Evolutionary conservation across 2,888 invertebrate species (phyloP).

Genomic region (Thymelicus sylvestris): DNA sequence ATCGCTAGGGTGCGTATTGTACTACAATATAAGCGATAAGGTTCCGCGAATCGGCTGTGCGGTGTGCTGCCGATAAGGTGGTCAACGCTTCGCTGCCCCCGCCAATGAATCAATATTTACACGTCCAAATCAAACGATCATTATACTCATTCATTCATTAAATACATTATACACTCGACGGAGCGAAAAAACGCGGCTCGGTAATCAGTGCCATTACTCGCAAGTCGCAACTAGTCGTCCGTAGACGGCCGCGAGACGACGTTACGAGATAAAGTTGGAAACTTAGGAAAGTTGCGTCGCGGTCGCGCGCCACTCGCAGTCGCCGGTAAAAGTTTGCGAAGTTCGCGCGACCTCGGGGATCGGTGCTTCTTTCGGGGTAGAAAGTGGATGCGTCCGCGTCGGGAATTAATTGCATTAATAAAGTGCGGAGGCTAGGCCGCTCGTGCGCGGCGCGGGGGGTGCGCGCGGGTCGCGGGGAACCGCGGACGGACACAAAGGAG

Average conservation of each 20-base stretch:
- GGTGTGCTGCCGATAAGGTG: conserved; percentile 22
- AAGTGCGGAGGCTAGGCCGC: conserved; percentile 73
- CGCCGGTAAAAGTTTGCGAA: conserved; percentile 50
- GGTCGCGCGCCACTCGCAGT: conserved; percentile 45
- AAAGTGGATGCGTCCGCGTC: conserved; percentile 67
- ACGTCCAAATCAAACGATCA: conserved; percentile 30
- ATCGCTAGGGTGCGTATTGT: conserved; percentile 5
- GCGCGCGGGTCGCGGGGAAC: conserved; percentile 52
- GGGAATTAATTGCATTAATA: conserved; percentile 75
- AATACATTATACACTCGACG: conserved; percentile 39
- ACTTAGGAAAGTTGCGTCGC: conserved; percentile 63
- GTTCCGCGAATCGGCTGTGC: conserved; percentile 33
- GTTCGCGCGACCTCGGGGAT: conserved; percentile 46
- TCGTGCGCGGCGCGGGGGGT: conserved; percentile 61
- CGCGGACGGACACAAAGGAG: conserved; percentile 83
- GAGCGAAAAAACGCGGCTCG: conserved; percentile 36
- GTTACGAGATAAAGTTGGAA: conserved; percentile 60
- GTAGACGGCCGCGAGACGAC: conserved; percentile 61
- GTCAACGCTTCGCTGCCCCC: conserved; percentile 32
- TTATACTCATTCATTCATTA: conserved; percentile 36
- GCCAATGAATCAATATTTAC: conserved; percentile 40
- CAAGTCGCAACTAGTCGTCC: conserved; percentile 37
- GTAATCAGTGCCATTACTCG: conserved; percentile 36
- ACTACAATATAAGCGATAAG: conserved; percentile 28
- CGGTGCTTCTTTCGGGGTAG: conserved; percentile 50